Percentiles rank a stretch among this genome's conserved stretches.
phyloP scores from a whole-genome alignment of 2,113 vertebrate species.

The Festucalex cinctus region DNA sequence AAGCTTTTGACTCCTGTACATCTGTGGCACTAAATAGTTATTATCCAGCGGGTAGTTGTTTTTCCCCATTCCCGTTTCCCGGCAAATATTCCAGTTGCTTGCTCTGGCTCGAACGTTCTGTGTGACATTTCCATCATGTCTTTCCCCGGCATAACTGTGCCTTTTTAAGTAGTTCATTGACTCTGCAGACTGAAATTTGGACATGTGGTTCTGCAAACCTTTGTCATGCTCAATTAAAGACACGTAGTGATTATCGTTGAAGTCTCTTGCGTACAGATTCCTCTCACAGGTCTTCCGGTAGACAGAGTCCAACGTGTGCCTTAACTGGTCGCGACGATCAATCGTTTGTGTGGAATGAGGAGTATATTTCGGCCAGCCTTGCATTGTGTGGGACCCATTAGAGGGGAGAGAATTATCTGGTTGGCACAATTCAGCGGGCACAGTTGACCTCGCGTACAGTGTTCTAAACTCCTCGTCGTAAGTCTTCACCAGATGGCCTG shows the following conservation, averaged over 20 bases:
- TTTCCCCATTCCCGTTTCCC: slow-evolving; percentile 70
- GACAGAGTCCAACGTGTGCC: slow-evolving; percentile 77
- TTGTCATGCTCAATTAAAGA: slow-evolving; percentile 68
- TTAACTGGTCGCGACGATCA: slow-evolving; percentile 72
- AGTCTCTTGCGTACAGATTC: slow-evolving; percentile 45
- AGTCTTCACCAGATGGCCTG: slow-evolving; percentile 86
- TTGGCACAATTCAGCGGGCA: slow-evolving; percentile 72
- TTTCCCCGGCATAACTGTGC: slow-evolving; percentile 94
- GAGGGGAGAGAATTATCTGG: slow-evolving; percentile 62
- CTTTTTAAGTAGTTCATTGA: slow-evolving; percentile 81
- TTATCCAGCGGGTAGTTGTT: slow-evolving; percentile 70
- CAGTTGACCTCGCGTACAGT: slow-evolving; percentile 84
- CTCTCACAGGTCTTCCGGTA: slow-evolving; percentile 79
- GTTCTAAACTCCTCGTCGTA: slow-evolving; percentile 96
- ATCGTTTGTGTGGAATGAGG: slow-evolving; percentile 75
- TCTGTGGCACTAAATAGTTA: slow-evolving; percentile 65
- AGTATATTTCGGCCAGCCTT: slow-evolving; percentile 68
- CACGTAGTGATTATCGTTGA: slow-evolving; percentile 70
- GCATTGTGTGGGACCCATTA: slow-evolving; percentile 71
- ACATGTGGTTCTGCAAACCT: slow-evolving; percentile 65
- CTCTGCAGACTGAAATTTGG: slow-evolving; percentile 74
- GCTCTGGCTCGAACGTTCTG: slow-evolving; percentile 71
- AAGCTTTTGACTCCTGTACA: slow-evolving; percentile 76
- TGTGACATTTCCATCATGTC: slow-evolving; percentile 73
- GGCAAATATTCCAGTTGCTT: slow-evolving; percentile 80